Evolutionary conservation across 2,113 vertebrate species (phyloP).

Genomic region (Genyomyrus donnyi): DNA sequence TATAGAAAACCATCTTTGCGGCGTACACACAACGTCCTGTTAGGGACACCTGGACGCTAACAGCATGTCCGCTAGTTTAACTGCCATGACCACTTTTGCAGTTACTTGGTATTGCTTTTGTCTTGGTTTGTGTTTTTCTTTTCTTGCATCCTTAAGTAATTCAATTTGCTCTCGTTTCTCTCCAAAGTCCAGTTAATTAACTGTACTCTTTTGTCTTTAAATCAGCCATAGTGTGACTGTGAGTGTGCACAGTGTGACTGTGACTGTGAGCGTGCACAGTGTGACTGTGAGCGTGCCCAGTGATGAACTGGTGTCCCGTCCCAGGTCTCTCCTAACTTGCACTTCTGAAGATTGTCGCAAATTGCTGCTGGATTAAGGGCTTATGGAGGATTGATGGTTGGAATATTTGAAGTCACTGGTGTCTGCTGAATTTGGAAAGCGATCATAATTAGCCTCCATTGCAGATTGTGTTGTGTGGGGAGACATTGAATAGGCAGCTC

Average conservation of each 20-base stretch:
- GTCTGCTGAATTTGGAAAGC: neutral
- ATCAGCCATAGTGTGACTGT: neutral
- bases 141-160: neutral
- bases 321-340: neutral
- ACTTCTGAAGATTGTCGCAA: neutral
- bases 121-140: neutral
- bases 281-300: neutral
- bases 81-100: neutral
- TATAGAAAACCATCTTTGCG: neutral
- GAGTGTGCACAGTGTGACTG: no score
- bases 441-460: neutral
- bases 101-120: neutral
- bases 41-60: neutral
- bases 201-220: neutral
- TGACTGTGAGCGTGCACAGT: no score
- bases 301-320: neutral
- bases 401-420: neutral
- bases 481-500: neutral
- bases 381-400: neutral
- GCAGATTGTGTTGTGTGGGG: neutral
- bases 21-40: neutral
- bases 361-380: neutral
- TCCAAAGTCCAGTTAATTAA: neutral
- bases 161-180: neutral
- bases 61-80: neutral